Percentiles rank a stretch among this genome's conserved stretches.
phyloP scores from a whole-genome alignment of 2,113 vertebrate genomes.

The Hippocampus mohnikei region DNA sequence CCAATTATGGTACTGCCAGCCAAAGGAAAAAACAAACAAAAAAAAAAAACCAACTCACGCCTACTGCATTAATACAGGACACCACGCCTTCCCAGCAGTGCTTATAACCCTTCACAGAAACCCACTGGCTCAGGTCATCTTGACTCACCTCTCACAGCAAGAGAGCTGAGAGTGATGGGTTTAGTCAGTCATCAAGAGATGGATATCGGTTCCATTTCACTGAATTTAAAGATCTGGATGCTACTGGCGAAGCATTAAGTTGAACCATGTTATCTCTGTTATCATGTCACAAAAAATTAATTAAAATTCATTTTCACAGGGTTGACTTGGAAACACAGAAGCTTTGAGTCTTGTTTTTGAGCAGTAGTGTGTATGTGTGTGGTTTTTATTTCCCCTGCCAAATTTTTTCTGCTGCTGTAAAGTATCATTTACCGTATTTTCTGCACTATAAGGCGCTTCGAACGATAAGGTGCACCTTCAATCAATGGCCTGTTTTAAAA shows the following conservation, averaged over 20 bases:
- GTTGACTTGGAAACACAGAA: not conserved
- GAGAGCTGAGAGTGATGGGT: not conserved
- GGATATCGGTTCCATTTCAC: not conserved
- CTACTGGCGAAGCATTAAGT: not conserved
- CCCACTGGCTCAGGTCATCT: conserved; percentile 7
- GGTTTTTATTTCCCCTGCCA: not conserved
- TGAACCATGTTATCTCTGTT: not conserved
- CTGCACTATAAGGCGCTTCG: too few relatives aligned
- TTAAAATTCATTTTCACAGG: not conserved
- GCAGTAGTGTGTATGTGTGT: too few relatives aligned
- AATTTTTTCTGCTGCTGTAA: not conserved
- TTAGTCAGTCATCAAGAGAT: not conserved
- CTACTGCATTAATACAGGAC: not conserved
- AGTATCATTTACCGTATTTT: not conserved
- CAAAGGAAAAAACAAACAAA: not conserved
- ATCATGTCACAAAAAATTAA: not conserved
- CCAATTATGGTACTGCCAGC: not conserved
- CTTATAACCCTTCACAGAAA: not conserved
- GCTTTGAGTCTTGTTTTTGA: not conserved
- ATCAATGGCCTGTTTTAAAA: too few relatives aligned
- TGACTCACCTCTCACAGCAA: not conserved
- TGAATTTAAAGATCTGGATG: not conserved
- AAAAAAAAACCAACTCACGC: conserved; percentile 1
- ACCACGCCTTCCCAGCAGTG: not conserved
- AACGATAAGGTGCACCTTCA: too few relatives aligned